These are phyloP conservation scores for Trinectes maculatus DNA, from an alignment of 2,113 vertebrate species.

Conservation along the genomic window DNA sequence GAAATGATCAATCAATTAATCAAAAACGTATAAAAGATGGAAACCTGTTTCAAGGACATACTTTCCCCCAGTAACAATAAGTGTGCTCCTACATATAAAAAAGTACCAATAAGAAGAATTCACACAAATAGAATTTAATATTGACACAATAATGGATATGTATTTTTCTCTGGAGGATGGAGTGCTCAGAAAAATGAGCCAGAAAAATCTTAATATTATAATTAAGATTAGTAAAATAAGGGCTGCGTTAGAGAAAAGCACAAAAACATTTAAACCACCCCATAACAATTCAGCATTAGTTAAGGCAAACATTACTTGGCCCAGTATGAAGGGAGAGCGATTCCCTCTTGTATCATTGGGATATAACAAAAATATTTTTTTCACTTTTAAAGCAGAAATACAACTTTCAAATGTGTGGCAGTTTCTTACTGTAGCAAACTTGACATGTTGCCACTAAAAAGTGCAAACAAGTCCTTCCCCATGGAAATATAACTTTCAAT, in stretches of 20 bases:
- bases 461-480: conserved; percentile 6
- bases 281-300: background rate
- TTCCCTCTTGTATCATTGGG: background rate
- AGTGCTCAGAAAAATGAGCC: conserved; percentile 32
- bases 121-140: conserved; percentile 50
- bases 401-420: conserved; percentile 5
- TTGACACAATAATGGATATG: conserved; percentile 6
- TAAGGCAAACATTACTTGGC: background rate
- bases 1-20: background rate
- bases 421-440: background rate
- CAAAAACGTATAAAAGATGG: background rate
- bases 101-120: background rate
- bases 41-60: too few relatives aligned
- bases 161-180: conserved; percentile 6
- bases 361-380: too few relatives aligned
- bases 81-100: too few relatives aligned
- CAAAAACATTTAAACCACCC: background rate
- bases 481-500: conserved; percentile 2
- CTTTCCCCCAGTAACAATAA: too few relatives aligned
- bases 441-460: conserved; percentile 7
- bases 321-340: background rate
- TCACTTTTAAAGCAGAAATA: background rate
- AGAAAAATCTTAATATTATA: background rate
- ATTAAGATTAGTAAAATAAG: background rate
- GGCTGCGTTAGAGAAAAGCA: background rate